Evolutionary conservation across 2,797 vertebrate genomes (phyloP), one percentile per base, ranked within the genome.

Genomic region (Diplodus sargus): DNA sequence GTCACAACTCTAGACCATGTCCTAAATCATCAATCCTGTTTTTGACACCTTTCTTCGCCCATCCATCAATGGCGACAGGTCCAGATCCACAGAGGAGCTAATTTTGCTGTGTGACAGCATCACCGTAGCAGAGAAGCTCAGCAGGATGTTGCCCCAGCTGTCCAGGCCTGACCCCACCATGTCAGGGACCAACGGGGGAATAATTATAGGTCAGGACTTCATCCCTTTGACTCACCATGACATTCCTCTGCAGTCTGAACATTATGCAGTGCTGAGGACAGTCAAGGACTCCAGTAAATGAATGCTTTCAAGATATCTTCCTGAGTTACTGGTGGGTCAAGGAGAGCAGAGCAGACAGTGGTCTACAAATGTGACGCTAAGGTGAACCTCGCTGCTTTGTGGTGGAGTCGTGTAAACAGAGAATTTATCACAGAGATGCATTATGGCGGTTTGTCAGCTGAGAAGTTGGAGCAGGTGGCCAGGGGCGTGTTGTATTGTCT

Each of bases 171-270:
- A 95, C 95, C 95, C 90, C 82, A 58, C 80, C 89, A 74, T 93
- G 92, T 94, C 93, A 93, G 89, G 87, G 89, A 92, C 91, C 92
- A 83, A 90, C 81, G 61, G 92, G 90, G 88, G 90, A 93, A 94
- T 94, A 94, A 95, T 95, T 95, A 95, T 95, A 95, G 95, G 95
- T 94, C 94, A 94, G 90, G 84, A 83, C 91, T 92, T 88, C 91
- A 91, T 93, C 91, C 90, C 87, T 90, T 79, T 91, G 90, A 90
- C 90, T 94, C 92, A 91, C 84, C 82, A 85, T 82, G 91, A 84
- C 93, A 95, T 95, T 95, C 93, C 91, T 90, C 87, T 72, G 81
- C 88, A 76, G 87, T 71, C 82, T 81, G 79, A 93, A 94, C 92
- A 92, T 87, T 91, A 89, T 72, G 86, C 91, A 92, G 90, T 48